Base-by-base conservation (phyloP, 2,888 invertebrate species). In the Habroteleia sp. region DNA sequence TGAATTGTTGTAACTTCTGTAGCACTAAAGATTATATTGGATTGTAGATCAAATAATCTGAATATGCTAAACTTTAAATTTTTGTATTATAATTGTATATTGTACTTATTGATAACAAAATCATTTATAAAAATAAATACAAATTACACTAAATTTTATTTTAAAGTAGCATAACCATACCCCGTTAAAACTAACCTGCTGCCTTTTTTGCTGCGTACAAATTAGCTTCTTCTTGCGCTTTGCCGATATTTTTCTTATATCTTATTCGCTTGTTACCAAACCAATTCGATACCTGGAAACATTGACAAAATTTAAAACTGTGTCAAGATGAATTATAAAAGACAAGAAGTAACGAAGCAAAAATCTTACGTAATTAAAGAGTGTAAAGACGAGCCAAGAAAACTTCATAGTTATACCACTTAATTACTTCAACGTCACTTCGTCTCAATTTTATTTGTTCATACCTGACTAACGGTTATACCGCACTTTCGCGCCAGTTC, bases 171-270 rank as follows among this genome's bases (percentile, higher is more conserved):
- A 27, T 37, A 23, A n/a, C 13, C 65, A 42, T 66, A 73, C 48
- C 66, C 66, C 20, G 29, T 7, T 13, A 25, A 65, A 75, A 90
- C 84, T 91, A 91, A 91, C 96, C 96, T 80, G 96, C 96, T 80
- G 97, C 97, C 90, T 98, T 98, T 91, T 99, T 99, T 79, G 98
- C 98, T 74, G 98, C 98, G 90, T 99, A 99, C 86, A 99, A 91
- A 90, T 98, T 98, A 68, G 99, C 99, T 90, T 99, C 99, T 90
- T 99, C 99, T 90, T 99, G 98, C 65, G 98, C 98, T 90, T 99
- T 99, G 85, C 98, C 98, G 82, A 99, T 99, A 90, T 99, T 99
- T 91, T 99, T 99, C 94, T 99, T 99, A 91, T 99, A 99, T 85
- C 99, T 95, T 91, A 99, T 99, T 87, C 99, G 94, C 90, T 99